Evolutionary conservation across 2,113 vertebrate species (phyloP), one percentile per base, ranked within the genome.

Genomic region (Rhegmatorhina hoffmannsi): DNA sequence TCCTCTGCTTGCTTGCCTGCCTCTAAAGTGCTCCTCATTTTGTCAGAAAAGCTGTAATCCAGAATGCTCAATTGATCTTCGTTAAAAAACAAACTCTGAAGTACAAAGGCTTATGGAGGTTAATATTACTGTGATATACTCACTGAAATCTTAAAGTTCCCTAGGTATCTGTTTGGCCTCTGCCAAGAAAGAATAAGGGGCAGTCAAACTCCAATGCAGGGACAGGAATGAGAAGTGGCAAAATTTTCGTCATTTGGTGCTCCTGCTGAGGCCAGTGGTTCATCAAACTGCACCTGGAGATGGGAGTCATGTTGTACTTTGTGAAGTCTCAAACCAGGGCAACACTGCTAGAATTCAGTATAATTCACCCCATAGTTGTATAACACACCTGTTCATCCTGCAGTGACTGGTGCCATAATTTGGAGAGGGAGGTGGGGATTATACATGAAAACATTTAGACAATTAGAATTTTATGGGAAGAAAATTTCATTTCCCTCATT

Each of bases 241-340:
- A 70, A 21, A 90, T 33, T 49, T 69, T 47, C 29, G 76, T 59
- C 36, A 31, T 36, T 36, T 6, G 5, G 17, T 29, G 2, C 19
- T 94, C 28, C n/a, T 78, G 18, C n/a, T 1, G 0, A 74, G 15
- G 31, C 2, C 5, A 3, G 5, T 3, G 12, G 13, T 12, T 72
- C 24, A 38, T 21, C 1, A 1, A 83, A 44, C 25, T 56, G 13
- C 14, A 19, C 17, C 17, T 58, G 46, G 9, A 64, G 26, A 60
- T 7, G 1, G 21, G 38, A 82, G 20, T 50, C 7, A 9, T 28
- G 12, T n/a, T 75, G 19, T 2, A 11, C 10, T 76, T 83, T 26
- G 13, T 26, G 44, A 90, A 73, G 24, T 33, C 24, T 38, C 56
- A n/a, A 79, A 59, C 9, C 26, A 64, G 40, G 6, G 2, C 6